These are phyloP conservation scores for Sebastolobus alascanus DNA, from an alignment of 2,797 vertebrate genomes.

Conservation along the genomic window DNA sequence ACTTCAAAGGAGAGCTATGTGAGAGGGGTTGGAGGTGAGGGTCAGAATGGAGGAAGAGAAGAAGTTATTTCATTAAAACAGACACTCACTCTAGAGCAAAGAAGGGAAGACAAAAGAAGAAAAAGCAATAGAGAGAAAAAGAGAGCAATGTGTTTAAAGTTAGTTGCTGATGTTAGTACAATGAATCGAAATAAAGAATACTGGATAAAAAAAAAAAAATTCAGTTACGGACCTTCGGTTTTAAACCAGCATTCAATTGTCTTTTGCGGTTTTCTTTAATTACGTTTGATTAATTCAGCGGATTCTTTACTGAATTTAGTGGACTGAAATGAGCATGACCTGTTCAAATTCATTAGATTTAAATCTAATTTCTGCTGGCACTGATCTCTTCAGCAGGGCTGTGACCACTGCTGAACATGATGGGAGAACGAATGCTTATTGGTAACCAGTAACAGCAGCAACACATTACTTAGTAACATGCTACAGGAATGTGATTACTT, in stretches of 20 bases:
- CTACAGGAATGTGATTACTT: not conserved
- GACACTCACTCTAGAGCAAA: constrained; percentile 33
- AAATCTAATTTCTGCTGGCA: constrained; percentile 1
- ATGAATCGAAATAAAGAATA: not conserved
- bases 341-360: constrained; percentile 13
- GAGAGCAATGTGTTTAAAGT: not conserved
- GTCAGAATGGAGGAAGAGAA: constrained; percentile 31
- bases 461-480: not conserved
- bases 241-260: not conserved
- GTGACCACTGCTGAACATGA: not conserved
- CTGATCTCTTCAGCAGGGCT: not conserved
- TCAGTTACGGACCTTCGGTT: not conserved
- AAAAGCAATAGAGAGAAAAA: not conserved
- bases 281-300: constrained; percentile 3
- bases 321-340: not conserved
- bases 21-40: constrained; percentile 60
- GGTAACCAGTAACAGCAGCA: not conserved
- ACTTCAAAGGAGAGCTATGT: constrained; percentile 62
- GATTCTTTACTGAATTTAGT: constrained; percentile 13
- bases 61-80: constrained; percentile 47
- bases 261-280: constrained; percentile 9
- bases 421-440: not conserved
- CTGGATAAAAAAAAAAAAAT: not conserved
- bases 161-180: not conserved
- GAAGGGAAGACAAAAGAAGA: constrained; percentile 1